Evolutionary conservation across 2,888 invertebrate genomes (phyloP).

Genomic region (Kuschelorhynchus macadamiae): DNA sequence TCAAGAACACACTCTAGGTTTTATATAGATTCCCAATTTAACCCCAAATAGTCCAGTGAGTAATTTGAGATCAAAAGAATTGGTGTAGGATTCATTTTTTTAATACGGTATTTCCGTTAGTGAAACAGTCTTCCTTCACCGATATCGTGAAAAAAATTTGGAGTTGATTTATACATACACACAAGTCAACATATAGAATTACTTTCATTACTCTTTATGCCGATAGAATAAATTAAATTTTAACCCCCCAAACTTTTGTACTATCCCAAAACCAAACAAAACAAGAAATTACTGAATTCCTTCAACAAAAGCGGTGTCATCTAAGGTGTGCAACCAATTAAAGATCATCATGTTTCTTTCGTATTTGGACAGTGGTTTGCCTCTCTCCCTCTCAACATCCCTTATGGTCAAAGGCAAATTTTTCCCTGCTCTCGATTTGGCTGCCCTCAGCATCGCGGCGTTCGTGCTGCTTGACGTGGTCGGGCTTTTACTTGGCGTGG

Average conservation of each 20-base stretch:
- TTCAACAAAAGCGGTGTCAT: conserved; percentile 77
- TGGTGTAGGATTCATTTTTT: too few relatives aligned
- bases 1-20: too few relatives aligned
- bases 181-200: too few relatives aligned
- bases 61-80: too few relatives aligned
- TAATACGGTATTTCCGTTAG: too few relatives aligned
- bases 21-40: too few relatives aligned
- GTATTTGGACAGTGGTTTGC: conserved; percentile 88
- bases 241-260: neutral
- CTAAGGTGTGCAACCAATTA: conserved; percentile 92
- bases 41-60: too few relatives aligned
- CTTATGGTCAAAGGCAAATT: conserved; percentile 79
- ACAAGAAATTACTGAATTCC: conserved; percentile 63
- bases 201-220: too few relatives aligned
- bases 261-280: neutral
- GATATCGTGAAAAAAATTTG: too few relatives aligned
- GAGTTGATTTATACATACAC: too few relatives aligned
- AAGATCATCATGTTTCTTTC: conserved; percentile 97
- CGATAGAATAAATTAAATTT: too few relatives aligned
- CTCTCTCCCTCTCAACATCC: conserved; percentile 85
- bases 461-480: conserved; percentile 67
- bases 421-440: conserved; percentile 69
- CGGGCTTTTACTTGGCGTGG: conserved; percentile 61
- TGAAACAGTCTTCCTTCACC: too few relatives aligned
- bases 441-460: conserved; percentile 66